These are phyloP conservation scores for Uloborus plumipes DNA, from an alignment of 2,888 invertebrate genomes.

Conservation along the genomic window DNA sequence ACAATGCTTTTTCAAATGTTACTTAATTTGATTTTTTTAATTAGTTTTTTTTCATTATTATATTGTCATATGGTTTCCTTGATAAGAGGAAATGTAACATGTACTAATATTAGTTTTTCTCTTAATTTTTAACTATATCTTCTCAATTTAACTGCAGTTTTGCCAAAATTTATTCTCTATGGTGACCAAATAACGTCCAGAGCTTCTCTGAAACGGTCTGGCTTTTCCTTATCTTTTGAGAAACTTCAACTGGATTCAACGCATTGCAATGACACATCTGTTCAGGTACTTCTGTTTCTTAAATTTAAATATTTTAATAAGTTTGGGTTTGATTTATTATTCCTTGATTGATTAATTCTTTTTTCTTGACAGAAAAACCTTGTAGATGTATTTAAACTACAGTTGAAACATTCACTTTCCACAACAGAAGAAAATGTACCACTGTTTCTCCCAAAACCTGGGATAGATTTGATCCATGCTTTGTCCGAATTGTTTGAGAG, in stretches of 20 bases:
- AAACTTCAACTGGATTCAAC: no score
- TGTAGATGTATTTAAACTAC: constrained; percentile 77
- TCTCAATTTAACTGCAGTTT: constrained; percentile 15
- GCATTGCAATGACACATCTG: no score
- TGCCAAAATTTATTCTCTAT: constrained; percentile 34
- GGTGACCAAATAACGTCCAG: constrained; percentile 10
- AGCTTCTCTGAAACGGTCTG: constrained; percentile 12
- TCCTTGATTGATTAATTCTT: not conserved
- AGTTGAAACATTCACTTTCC: constrained; percentile 76
- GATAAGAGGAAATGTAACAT: no score
- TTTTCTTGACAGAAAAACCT: constrained; percentile 72
- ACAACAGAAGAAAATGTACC: constrained; percentile 74
- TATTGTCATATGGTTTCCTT: no score
- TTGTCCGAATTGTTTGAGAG: constrained; percentile 75
- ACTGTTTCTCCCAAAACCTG: constrained; percentile 71
- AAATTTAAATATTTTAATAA: no score
- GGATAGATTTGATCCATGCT: constrained; percentile 75
- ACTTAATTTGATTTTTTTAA: no score
- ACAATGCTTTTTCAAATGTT: no score
- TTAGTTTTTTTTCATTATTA: no score
- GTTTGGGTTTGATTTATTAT: not conserved
- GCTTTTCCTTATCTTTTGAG: constrained; percentile 8
- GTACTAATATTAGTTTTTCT: not conserved
- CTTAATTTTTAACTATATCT: not conserved
- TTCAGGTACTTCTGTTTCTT: not conserved